These are phyloP conservation scores for Drosophila longiperda DNA, from an alignment of 2,888 invertebrate genomes.

Conservation along the genomic window DNA sequence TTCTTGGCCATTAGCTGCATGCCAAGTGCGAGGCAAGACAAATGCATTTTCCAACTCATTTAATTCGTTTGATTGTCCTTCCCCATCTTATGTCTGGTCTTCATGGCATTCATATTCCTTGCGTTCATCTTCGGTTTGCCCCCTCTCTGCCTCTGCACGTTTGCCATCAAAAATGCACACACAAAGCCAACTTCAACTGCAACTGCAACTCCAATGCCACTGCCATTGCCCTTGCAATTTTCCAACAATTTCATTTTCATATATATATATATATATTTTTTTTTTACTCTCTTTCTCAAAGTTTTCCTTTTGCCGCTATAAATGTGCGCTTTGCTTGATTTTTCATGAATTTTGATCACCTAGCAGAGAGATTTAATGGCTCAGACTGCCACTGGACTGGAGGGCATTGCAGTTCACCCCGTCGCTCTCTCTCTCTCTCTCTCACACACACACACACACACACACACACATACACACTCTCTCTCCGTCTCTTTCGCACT, in stretches of 20 bases:
- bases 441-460: too few relatives aligned
- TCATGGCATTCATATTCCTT: conserved; percentile 27
- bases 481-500: neutral
- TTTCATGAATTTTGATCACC: conserved; percentile 65
- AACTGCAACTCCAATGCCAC: conserved; percentile 9
- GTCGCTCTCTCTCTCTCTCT: neutral
- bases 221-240: conserved; percentile 56
- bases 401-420: conserved; percentile 4
- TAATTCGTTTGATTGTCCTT: conserved; percentile 52
- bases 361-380: conserved; percentile 53
- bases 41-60: conserved; percentile 68
- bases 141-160: neutral
- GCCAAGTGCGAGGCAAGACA: conserved; percentile 35
- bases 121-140: neutral
- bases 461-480: neutral
- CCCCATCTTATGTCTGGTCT: conserved; percentile 17
- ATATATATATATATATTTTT: conserved; percentile 23
- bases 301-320: conserved; percentile 36
- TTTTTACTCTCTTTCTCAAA: conserved; percentile 34
- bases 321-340: conserved; percentile 54
- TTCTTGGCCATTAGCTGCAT: conserved; percentile 48
- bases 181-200: neutral
- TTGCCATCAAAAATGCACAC: neutral
- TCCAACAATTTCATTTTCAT: conserved; percentile 67
- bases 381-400: conserved; percentile 20